Base-by-base conservation (phyloP, 2,888 invertebrate species). In the Aelia acuminata region DNA sequence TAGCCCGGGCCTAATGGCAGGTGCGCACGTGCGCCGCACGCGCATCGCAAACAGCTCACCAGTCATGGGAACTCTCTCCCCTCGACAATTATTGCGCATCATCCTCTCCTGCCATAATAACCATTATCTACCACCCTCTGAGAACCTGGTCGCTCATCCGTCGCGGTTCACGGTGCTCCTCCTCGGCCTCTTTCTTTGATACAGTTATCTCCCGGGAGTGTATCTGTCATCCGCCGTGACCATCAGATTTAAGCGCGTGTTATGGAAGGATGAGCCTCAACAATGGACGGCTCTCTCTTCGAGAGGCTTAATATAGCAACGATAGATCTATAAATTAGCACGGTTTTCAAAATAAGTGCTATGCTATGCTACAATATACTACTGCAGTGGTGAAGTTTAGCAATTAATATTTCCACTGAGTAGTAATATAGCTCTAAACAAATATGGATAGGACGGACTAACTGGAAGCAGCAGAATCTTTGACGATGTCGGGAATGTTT, bases 51-150 rank as follows among this genome's bases (percentile, higher is more conserved):
- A 89, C 90, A 89, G 89, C 85, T 20, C 87, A 87, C 87, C 87
- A 87, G 87, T 87, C 87, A 87, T 87, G 87, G 87, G 87, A 87
- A 87, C 53, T 35, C 63, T 63, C 63, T 50, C 87, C 87, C 87
- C 87, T 75, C 88, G 47, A 43, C 88, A 84, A 88, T 89, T 89
- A 89, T 89, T 90, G 88, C 89, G 87, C 87, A 89, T 88, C 87
- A 86, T 49, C 88, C 22, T 84, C 47, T 31, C 10, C 35, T 50
- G 57, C 50, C 57, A 53, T 85, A 49, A 85, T 85, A 85, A 85
- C 85, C 85, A 85, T 85, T 85, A 85, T 85, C 85, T 85, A 80
- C 3, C 39, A 5, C 22, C 22, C 75, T 80, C 43, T 43, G 80
- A 80, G 80, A 80, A 47, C 80, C 75, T 75, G 57, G 57, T 4